Evolutionary conservation across 2,797 vertebrate species (phyloP), one percentile per base, ranked within the genome.

Genomic region (Sardinella longiceps): DNA sequence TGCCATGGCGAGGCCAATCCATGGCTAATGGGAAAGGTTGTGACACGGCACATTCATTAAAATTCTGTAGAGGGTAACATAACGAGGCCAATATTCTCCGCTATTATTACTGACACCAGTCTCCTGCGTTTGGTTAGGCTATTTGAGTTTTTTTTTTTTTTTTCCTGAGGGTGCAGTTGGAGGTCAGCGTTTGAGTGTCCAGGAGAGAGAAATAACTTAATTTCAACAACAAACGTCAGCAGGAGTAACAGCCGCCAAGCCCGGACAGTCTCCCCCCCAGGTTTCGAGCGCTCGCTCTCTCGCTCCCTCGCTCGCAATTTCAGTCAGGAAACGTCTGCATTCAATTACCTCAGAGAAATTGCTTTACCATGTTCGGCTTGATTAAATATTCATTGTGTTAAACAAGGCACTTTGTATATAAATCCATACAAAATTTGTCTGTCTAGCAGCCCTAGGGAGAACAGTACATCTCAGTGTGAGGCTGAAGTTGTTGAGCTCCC

Each of bases 341-440:
- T 95, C 92, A 93, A 94, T 96, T 94, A 96, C 92, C 94, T 89
- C 90, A 51, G 91, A 91, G 91, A 94, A 95, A 96, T 93, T 95
- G 94, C 94, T 93, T 91, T 90, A 83, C 82, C 89, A 88, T 88
- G 91, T 94, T 94, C 90, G 77, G 91, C 92, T 90, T 93, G 90
- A 95, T 96, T 95, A 93, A 94, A 95, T 94, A 94, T 95, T 94
- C 91, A 94, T 95, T 94, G 93, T 87, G 84, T 93, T 92, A 92
- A 63, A 63, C 58, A 63, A 63, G 58, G 58, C 58, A 63, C 85
- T 91, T 93, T 92, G 92, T 94, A 92, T 94, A 89, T 87, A 92
- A 94, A 94, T 93, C 86, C 91, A 84, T 92, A 63, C n/a, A 63
- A 63, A 63, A 63, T 63, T 2, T 63, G 58, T 63, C n/a, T 28